phyloP scores from a whole-genome alignment of 2,113 vertebrate species.

The Anoplopoma fimbria region DNA sequence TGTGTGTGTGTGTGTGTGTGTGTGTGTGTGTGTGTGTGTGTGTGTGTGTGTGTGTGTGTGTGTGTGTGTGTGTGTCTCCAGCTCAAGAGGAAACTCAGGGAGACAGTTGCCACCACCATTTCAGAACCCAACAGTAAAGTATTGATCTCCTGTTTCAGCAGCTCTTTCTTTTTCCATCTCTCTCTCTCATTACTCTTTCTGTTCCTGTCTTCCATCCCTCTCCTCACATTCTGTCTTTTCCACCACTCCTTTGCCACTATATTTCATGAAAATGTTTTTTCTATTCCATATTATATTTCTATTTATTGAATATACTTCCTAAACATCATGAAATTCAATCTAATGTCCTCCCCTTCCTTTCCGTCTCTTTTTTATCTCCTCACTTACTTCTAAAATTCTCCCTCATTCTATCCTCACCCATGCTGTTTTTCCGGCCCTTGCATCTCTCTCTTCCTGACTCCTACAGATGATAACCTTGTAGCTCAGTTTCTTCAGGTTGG shows the following conservation, averaged over 20 bases:
- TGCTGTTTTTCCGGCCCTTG: slow-evolving; percentile 7
- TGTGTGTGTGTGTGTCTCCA: slow-evolving; percentile 31
- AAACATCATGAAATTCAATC: neutral
- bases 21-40: slow-evolving; percentile 22
- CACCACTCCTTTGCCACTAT: neutral
- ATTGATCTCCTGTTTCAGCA: slow-evolving; percentile 74
- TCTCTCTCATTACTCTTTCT: slow-evolving; percentile 46
- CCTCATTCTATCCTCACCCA: neutral
- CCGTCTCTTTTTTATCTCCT: too few species aligned
- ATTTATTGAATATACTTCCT: neutral
- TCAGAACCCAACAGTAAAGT: slow-evolving; percentile 72
- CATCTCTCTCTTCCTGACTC: slow-evolving; percentile 54
- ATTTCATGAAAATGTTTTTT: slow-evolving; percentile 14
- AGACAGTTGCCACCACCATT: slow-evolving; percentile 76
- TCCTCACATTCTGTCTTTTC: slow-evolving; percentile 3
- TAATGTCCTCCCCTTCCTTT: too few species aligned
- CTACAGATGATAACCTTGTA: slow-evolving; percentile 81
- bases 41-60: slow-evolving; percentile 28
- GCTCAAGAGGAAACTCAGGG: slow-evolving; percentile 64
- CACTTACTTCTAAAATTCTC: neutral
- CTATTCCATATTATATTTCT: neutral
- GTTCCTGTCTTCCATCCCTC: slow-evolving; percentile 13
- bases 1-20: slow-evolving; percentile 14
- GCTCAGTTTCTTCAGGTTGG: slow-evolving; percentile 74
- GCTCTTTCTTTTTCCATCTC: slow-evolving; percentile 47